A percentile compares a stretch with the other conserved stretches of the same genome.
phyloP scores from a whole-genome alignment of 1,140 invertebrate species.

The Riptortus pedestris region DNA sequence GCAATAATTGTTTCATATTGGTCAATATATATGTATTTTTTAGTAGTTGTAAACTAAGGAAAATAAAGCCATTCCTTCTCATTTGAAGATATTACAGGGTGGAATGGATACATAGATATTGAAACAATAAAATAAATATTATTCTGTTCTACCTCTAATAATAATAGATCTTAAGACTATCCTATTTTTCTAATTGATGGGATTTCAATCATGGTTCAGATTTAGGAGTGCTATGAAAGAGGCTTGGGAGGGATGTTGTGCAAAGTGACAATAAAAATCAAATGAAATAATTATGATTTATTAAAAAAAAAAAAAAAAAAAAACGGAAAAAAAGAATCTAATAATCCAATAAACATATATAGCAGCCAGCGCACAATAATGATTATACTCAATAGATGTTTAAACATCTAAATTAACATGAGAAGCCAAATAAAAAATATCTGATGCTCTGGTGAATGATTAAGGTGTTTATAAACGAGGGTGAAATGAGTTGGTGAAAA shows the following conservation, averaged over 20 bases:
- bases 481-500: not conserved
- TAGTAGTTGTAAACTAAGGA: no score
- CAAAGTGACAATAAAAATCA: slow-evolving; percentile 11
- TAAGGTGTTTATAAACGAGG: slow-evolving; percentile 14
- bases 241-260: slow-evolving; percentile 5
- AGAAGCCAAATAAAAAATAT: slow-evolving; percentile 1
- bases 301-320: not conserved
- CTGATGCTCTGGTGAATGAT: not conserved
- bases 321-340: not conserved
- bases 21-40: no score
- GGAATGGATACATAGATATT: not conserved
- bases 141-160: no score
- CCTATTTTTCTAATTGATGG: no score
- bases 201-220: not conserved
- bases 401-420: slow-evolving; percentile 3
- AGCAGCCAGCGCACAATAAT: not conserved
- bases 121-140: no score
- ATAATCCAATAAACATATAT: no score
- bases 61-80: no score
- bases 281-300: not conserved
- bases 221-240: slow-evolving; percentile 17
- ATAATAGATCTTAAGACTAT: no score
- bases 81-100: no score
- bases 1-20: no score
- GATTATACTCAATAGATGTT: not conserved